A percentile compares a stretch with the other conserved stretches of the same genome.
These are phyloP conservation scores for Bembecia ichneumoniformis DNA, from an alignment of 2,888 invertebrate genomes.

Conservation along the genomic window DNA sequence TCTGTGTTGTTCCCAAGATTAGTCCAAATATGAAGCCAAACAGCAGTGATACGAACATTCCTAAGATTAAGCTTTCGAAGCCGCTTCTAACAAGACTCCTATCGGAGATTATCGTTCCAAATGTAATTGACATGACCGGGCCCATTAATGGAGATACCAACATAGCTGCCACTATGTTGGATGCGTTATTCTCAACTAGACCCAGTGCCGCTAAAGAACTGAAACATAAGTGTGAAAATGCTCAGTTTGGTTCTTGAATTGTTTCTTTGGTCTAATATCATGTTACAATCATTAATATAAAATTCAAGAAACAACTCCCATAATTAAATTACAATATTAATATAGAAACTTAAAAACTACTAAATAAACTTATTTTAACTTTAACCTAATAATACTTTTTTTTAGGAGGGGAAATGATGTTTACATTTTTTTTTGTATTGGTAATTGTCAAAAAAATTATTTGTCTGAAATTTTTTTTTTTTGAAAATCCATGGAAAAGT, in stretches of 20 bases:
- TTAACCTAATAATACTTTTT: no score
- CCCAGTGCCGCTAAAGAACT: conserved; percentile 89
- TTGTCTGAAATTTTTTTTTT: no score
- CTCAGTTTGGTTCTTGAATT: not conserved
- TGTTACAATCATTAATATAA: no score
- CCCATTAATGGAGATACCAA: conserved; percentile 85
- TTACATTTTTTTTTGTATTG: no score
- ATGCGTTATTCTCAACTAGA: conserved; percentile 85
- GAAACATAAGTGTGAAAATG: conserved; percentile 14
- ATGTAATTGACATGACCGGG: conserved; percentile 89
- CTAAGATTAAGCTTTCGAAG: conserved; percentile 77
- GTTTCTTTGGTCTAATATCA: no score
- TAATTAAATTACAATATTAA: no score
- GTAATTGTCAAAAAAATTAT: no score
- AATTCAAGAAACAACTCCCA: no score
- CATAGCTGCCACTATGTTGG: conserved; percentile 85
- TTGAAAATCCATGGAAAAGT: no score
- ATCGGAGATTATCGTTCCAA: conserved; percentile 85
- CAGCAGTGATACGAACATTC: conserved; percentile 80
- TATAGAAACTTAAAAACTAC: no score
- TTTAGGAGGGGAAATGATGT: no score
- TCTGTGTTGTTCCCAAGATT: conserved; percentile 78
- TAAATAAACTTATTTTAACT: no score
- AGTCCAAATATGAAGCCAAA: conserved; percentile 87
- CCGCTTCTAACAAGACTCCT: conserved; percentile 78